These are phyloP conservation scores for Mesoclemmys tuberculata DNA, from an alignment of 2,113 vertebrate species.

Conservation along the genomic window DNA sequence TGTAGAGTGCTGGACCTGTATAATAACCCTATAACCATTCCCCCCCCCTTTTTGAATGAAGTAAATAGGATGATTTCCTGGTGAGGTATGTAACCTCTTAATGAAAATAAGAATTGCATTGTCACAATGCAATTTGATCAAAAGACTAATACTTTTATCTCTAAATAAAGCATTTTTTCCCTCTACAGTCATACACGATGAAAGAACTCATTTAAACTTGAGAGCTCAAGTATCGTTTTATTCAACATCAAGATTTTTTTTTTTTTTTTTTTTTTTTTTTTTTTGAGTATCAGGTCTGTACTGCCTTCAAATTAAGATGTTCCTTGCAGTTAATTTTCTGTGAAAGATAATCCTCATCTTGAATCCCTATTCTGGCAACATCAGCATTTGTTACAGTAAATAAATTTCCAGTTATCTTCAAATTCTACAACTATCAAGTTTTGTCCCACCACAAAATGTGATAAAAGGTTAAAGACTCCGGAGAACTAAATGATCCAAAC, in stretches of 20 bases:
- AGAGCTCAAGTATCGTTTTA: conserved; percentile 48
- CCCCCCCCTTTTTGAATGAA: background rate
- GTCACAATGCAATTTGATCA: background rate
- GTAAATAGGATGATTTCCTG: rapidly evolving
- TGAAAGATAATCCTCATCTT: conserved; percentile 78
- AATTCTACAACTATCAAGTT: conserved; percentile 72
- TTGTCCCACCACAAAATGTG: conserved; percentile 77
- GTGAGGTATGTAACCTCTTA: background rate
- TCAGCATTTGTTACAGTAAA: conserved; percentile 81
- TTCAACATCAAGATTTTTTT: conserved; percentile 62
- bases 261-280: background rate
- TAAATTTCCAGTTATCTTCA: conserved; percentile 81
- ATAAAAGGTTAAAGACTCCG: conserved; percentile 76
- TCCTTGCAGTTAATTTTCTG: conserved; percentile 78
- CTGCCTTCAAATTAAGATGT: conserved; percentile 78
- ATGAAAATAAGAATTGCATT: background rate
- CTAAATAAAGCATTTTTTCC: conserved; percentile 4
- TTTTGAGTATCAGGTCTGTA: conserved; percentile 44
- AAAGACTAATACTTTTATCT: conserved; percentile 52
- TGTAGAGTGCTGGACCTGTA: rapidly evolving
- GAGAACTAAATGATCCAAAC: conserved; percentile 78
- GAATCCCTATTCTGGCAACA: conserved; percentile 76
- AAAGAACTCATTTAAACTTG: conserved; percentile 61
- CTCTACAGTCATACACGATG: conserved; percentile 39
- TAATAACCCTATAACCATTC: background rate